Evolutionary conservation across 2,888 invertebrate species (phyloP).

Genomic region (Artemia sinica): DNA sequence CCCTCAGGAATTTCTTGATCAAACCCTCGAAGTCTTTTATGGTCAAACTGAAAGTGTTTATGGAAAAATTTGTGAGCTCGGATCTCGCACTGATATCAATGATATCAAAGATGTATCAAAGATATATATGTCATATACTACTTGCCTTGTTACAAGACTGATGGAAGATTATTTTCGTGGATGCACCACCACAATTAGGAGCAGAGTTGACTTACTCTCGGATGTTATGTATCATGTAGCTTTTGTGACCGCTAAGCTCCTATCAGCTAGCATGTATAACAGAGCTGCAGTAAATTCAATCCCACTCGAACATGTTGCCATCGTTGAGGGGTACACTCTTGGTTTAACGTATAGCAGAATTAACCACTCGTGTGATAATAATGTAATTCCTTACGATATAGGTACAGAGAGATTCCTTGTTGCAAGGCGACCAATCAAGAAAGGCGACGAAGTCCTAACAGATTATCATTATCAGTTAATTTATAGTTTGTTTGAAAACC

Average conservation of each 20-base stretch:
- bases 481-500: neutral
- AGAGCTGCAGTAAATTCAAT: slow-evolving; percentile 8
- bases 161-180: neutral
- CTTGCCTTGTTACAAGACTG: neutral
- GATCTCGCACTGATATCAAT: neutral
- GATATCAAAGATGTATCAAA: neutral
- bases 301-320: neutral
- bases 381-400: neutral
- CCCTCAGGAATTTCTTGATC: neutral
- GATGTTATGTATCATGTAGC: slow-evolving; percentile 1
- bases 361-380: slow-evolving; percentile 5
- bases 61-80: neutral
- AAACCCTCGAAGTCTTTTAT: neutral
- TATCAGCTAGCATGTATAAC: neutral
- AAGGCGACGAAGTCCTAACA: neutral
- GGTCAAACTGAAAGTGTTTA: neutral
- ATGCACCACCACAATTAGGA: neutral
- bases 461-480: neutral
- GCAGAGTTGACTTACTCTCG: neutral
- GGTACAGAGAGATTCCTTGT: neutral
- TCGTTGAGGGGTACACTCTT: neutral
- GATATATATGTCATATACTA: neutral
- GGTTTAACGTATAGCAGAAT: neutral
- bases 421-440: neutral
- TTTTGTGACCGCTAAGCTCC: neutral